A percentile compares a stretch with the other conserved stretches of the same genome.
These are phyloP conservation scores for Isotomurus palustris DNA, from an alignment of 2,888 invertebrate genomes.

Conservation along the genomic window DNA sequence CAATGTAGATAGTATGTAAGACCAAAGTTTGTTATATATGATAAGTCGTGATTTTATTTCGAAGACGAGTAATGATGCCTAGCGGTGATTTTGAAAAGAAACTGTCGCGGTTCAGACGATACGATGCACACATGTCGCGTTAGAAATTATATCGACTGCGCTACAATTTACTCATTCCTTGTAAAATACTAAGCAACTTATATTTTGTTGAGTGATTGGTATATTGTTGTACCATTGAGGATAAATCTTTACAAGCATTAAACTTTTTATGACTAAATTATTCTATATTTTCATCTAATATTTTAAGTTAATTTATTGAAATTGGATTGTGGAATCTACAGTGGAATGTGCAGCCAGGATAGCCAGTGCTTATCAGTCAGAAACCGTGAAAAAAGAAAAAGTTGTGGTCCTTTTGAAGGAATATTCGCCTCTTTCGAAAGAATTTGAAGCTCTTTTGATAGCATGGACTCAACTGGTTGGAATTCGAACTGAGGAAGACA, in stretches of 20 bases:
- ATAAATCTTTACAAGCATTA: too few relatives aligned
- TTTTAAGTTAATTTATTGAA: not conserved
- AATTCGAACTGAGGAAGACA: conserved; percentile 26
- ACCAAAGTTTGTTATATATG: too few relatives aligned
- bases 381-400: conserved; percentile 35
- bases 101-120: too few relatives aligned
- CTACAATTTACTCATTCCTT: too few relatives aligned
- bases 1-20: too few relatives aligned
- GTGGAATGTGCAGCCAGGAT: conserved; percentile 33
- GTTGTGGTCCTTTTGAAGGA: conserved; percentile 29
- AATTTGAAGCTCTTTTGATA: conserved; percentile 27
- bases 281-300: too few relatives aligned
- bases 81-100: too few relatives aligned
- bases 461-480: conserved; percentile 35
- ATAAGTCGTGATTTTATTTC: too few relatives aligned
- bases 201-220: not conserved
- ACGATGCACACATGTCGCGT: too few relatives aligned
- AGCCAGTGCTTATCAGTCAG: conserved; percentile 27
- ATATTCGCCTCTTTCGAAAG: conserved; percentile 25
- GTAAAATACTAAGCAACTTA: too few relatives aligned
- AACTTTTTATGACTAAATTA: not conserved
- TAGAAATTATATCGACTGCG: too few relatives aligned
- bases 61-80: too few relatives aligned
- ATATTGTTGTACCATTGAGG: not conserved
- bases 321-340: conserved; percentile 27